Evolutionary conservation across 2,113 vertebrate genomes (phyloP).

Genomic region (Meriones unguiculatus): DNA sequence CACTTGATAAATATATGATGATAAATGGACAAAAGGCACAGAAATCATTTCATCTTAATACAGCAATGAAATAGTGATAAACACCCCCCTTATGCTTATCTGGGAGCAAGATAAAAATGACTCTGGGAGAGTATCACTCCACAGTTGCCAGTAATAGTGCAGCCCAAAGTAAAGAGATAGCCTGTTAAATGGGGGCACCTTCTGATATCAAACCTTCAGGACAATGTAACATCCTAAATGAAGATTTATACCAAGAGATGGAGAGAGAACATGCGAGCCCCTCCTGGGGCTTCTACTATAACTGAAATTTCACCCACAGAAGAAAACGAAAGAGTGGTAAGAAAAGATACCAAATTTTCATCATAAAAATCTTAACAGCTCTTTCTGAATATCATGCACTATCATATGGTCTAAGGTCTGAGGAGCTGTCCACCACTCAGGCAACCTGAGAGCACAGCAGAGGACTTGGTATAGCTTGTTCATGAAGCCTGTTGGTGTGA

Average conservation of each 20-base stretch:
- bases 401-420: too few species aligned
- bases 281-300: neutral
- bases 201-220: neutral
- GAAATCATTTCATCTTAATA: conserved; percentile 49
- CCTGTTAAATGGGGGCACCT: neutral
- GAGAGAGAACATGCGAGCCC: neutral
- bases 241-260: neutral
- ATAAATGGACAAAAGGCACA: conserved; percentile 42
- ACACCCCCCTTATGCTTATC: conserved; percentile 11
- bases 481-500: neutral
- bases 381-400: neutral
- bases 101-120: neutral
- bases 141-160: neutral
- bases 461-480: neutral
- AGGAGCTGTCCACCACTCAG: rapidly evolving
- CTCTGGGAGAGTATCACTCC: neutral
- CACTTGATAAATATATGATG: conserved; percentile 54
- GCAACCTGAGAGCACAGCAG: neutral
- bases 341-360: neutral
- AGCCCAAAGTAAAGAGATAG: conserved; percentile 30
- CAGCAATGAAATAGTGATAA: conserved; percentile 52
- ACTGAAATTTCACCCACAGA: neutral
- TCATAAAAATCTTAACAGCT: neutral
- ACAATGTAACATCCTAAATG: neutral
- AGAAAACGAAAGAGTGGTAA: neutral